Base-by-base conservation (phyloP, 2,888 invertebrate genomes). In the Plutella xylostella region DNA sequence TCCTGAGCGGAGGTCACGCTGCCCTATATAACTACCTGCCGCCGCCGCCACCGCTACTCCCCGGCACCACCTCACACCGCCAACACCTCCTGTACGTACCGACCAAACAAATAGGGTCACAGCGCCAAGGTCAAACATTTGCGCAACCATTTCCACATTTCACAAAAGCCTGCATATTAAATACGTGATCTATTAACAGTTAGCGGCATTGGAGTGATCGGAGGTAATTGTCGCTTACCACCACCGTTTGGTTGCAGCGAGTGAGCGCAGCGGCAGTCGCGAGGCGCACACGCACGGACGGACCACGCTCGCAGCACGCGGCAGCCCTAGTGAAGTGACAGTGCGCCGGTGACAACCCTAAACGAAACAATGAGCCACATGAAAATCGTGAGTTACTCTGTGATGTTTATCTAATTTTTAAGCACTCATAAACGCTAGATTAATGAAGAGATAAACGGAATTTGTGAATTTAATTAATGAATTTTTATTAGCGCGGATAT, bases 21-120 rank as follows among this genome's bases (percentile, higher is more conserved):
- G 78, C 70, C 76, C 82, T 82, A 82, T 82, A 82, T 78, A 80
- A 78, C 72, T 64, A 63, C 68, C 22, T 63, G 58, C 63, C 60
- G 68, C 59, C 63, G 68, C 63, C 57, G 65, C 11, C 63, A 69
- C 60, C 61, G 70, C 72, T 78, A 78, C 76, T 67, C 71, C 72
- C 67, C 66, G 60, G 62, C 60, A 61, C 65, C 70, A 72, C 62
- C 70, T 68, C 77, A 65, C 61, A 62, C 70, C 60, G 74, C 69
- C 63, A 71, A 73, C 77, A 76, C 60, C 71, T 37, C 41, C n/a
- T n/a, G 37, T 37, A 43, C 37, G 43, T 43, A 37, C 28, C 19
- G n/a, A 28, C 28, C 28, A 12, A 28, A 28, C n/a, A 12, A 28
- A 34, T 15, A n/a, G 6, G 15, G 17, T 15, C 14, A 34, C 31